phyloP scores from a whole-genome alignment of 2,888 invertebrate species.

The Eretmocerus hayati region DNA sequence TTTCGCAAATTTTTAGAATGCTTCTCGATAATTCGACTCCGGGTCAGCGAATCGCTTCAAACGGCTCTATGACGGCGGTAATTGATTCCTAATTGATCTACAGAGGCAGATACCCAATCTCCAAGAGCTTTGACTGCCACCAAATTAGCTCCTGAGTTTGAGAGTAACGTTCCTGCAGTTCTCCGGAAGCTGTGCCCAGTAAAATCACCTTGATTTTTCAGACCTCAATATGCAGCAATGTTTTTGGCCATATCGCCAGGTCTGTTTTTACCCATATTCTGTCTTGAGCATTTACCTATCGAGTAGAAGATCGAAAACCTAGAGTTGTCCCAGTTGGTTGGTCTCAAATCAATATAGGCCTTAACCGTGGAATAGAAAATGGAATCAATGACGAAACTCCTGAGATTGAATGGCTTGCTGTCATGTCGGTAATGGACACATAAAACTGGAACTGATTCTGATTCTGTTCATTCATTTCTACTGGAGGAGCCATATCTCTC shows the following conservation, averaged over 20 bases:
- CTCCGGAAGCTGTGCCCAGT: conserved; percentile 22
- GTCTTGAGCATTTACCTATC: conserved; percentile 17
- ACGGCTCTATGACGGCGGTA: too few species aligned
- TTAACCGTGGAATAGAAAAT: conserved; percentile 6
- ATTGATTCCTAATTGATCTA: conserved; percentile 5
- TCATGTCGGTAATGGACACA: neutral
- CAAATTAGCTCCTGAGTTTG: conserved; percentile 15
- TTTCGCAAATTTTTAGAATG: too few species aligned
- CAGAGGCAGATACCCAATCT: conserved; percentile 13
- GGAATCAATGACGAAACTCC: neutral
- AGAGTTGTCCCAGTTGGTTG: conserved; percentile 2
- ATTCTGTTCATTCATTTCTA: too few species aligned
- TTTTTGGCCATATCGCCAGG: neutral
- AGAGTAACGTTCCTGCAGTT: conserved; percentile 21
- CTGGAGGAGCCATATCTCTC: neutral
- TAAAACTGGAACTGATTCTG: neutral
- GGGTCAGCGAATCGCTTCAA: too few species aligned
- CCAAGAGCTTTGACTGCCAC: conserved; percentile 12
- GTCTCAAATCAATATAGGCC: conserved; percentile 13
- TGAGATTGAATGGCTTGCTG: neutral
- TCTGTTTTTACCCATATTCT: too few species aligned
- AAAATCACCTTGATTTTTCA: conserved; percentile 15
- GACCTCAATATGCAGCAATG: conserved; percentile 12
- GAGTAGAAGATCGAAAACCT: conserved; percentile 20
- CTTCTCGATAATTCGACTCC: too few species aligned